A percentile compares a stretch with the other conserved stretches of the same genome.
phyloP scores from a whole-genome alignment of 2,888 invertebrate genomes.

The Drosophila rubida region DNA sequence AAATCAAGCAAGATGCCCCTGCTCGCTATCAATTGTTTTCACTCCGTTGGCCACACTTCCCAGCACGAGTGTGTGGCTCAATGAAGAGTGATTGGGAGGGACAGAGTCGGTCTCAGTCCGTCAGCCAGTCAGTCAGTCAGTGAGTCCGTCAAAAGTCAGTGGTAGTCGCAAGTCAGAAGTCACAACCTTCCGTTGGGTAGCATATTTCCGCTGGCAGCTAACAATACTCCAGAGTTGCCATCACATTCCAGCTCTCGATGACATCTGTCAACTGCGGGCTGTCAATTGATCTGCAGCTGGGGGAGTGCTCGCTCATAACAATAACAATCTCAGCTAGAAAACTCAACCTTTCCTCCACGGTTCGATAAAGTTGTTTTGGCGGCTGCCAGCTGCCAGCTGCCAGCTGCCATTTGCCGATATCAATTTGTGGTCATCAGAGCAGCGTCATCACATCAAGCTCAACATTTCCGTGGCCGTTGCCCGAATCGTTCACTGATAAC shows the following conservation, averaged over 20 bases:
- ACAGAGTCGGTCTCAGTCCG: slow-evolving; percentile 7
- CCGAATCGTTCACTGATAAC: slow-evolving; percentile 12
- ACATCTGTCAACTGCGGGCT: slow-evolving; percentile 22
- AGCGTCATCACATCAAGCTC: slow-evolving; percentile 42
- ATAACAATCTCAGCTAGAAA: slow-evolving; percentile 11
- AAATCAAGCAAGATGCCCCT: slow-evolving; percentile 56
- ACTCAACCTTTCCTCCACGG: slow-evolving; percentile 12
- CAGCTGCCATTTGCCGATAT: slow-evolving; percentile 37
- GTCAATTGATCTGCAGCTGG: slow-evolving; percentile 38
- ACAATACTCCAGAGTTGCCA: slow-evolving; percentile 49
- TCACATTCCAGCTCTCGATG: slow-evolving; percentile 28
- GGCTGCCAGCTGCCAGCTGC: slow-evolving; percentile 21
- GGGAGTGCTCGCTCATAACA: slow-evolving; percentile 4
- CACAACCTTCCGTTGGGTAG: slow-evolving; percentile 44
- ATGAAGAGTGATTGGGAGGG: slow-evolving; percentile 4
- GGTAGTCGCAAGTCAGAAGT: slow-evolving; percentile 27
- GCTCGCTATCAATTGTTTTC: slow-evolving; percentile 27
- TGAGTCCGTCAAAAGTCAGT: slow-evolving; percentile 1
- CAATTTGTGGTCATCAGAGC: slow-evolving; percentile 69
- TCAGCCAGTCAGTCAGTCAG: slow-evolving; percentile 13
- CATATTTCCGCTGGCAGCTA: slow-evolving; percentile 38
- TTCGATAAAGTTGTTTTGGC: slow-evolving; percentile 14
- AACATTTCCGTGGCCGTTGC: slow-evolving; percentile 42
- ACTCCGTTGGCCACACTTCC: slow-evolving; percentile 16
- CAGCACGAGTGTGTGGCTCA: not conserved